Percentiles rank a stretch among this genome's conserved stretches.
Evolutionary conservation across 37 sponge, comb jelly and placozoan species (phyloP).

Genomic region (Geodia barretti): DNA sequence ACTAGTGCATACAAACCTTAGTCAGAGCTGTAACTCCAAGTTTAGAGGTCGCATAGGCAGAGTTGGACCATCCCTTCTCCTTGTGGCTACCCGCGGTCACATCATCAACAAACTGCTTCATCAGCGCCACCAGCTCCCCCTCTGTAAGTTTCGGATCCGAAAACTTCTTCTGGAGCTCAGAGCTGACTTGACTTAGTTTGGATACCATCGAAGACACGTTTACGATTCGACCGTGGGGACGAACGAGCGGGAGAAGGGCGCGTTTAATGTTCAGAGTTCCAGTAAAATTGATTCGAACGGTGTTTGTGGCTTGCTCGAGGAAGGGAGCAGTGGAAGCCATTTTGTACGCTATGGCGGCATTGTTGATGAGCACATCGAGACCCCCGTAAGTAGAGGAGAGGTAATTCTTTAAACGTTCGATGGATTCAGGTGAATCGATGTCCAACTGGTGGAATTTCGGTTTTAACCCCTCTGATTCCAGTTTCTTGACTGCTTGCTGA

Average conservation of each 20-base stretch:
- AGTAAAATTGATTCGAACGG: conserved; percentile 73
- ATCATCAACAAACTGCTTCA: conserved; percentile 76
- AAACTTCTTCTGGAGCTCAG: conserved; percentile 40
- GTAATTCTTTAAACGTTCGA: conserved; percentile 39
- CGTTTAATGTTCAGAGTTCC: conserved; percentile 75
- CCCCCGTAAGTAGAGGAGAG: conserved; percentile 77
- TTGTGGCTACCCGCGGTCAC: conserved; percentile 42
- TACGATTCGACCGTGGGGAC: conserved; percentile 72
- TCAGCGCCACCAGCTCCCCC: conserved; percentile 55
- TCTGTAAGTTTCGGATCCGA: conserved; percentile 61
- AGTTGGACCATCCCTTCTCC: conserved; percentile 67
- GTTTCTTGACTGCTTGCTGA: conserved; percentile 47
- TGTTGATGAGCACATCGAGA: conserved; percentile 84
- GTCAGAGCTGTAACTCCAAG: conserved; percentile 65
- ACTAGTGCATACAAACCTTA: conserved; percentile 45
- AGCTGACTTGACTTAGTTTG: conserved; percentile 7
- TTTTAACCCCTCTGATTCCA: conserved; percentile 70
- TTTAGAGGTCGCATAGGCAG: conserved; percentile 57
- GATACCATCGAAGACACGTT: conserved; percentile 71
- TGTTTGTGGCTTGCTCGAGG: conserved; percentile 78
- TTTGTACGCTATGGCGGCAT: conserved; percentile 75
- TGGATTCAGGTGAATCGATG: conserved; percentile 66
- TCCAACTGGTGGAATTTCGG: conserved; percentile 88
- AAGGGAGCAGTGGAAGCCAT: conserved; percentile 74
- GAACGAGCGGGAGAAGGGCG: conserved; percentile 72